Conservation (phyloP, 1,140 invertebrate genomes). For the Caligus rogercresseyi region DNA sequence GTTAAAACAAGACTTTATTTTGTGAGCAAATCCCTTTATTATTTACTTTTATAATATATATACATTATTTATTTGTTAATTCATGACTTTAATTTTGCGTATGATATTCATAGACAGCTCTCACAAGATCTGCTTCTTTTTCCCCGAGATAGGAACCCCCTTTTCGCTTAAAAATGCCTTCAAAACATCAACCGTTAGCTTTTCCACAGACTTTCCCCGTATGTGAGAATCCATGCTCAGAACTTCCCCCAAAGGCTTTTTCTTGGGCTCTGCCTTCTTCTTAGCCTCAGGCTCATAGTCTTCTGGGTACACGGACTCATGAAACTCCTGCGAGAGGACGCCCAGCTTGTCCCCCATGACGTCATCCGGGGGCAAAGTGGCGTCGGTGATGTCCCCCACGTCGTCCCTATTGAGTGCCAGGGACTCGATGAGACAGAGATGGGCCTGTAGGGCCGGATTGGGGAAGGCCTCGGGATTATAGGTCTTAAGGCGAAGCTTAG, state of each 20-base stretch:
- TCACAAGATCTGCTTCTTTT: slow-evolving; percentile 15
- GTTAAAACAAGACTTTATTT: too few species aligned
- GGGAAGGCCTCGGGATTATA: slow-evolving; percentile 14
- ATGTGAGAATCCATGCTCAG: slow-evolving; percentile 11
- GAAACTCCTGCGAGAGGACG: background rate
- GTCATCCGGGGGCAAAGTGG: background rate
- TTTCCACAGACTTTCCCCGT: background rate
- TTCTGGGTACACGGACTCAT: slow-evolving; percentile 1
- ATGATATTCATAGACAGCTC: background rate
- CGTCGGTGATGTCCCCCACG: background rate
- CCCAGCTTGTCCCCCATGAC: background rate
- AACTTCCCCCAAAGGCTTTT: background rate
- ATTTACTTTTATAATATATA: too few species aligned
- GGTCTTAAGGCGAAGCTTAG: slow-evolving; percentile 14
- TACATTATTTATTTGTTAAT: too few species aligned
- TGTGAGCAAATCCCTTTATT: too few species aligned
- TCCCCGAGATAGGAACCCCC: background rate
- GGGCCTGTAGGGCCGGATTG: slow-evolving; percentile 4
- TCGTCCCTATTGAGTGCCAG: slow-evolving; percentile 12
- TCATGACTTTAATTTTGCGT: background rate
- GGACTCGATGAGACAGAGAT: slow-evolving; percentile 8
- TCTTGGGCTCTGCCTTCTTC: background rate
- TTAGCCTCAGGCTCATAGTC: background rate
- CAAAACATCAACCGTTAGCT: slow-evolving; percentile 16
- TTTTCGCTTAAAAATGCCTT: slow-evolving; percentile 4